A percentile compares a stretch with the other conserved stretches of the same genome.
phyloP scores from a whole-genome alignment of 2,797 vertebrate genomes.

The Borostomias antarcticus region DNA sequence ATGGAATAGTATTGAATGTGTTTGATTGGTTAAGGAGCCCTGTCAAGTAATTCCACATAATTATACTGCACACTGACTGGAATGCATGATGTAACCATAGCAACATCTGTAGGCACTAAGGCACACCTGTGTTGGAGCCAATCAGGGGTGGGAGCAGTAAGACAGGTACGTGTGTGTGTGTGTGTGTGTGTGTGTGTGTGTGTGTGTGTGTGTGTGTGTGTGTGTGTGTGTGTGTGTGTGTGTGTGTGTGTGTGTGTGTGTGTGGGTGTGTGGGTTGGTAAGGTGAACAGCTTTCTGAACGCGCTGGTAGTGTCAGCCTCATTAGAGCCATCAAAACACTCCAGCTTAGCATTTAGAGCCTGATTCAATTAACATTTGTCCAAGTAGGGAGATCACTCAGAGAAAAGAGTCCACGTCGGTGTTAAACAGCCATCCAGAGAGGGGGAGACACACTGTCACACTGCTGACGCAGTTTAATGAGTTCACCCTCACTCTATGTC shows the following conservation, averaged over 20 bases:
- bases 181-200: constrained; percentile 15
- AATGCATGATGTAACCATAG: constrained; percentile 69
- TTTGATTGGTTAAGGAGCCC: constrained; percentile 46
- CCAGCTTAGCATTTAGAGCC: constrained; percentile 40
- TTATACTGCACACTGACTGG: constrained; percentile 61
- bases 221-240: constrained; percentile 21
- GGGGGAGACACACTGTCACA: constrained; percentile 12
- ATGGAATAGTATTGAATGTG: constrained; percentile 33
- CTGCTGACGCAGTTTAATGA: constrained; percentile 7
- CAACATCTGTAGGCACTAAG: constrained; percentile 56
- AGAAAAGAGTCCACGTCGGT: constrained; percentile 10
- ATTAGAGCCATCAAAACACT: constrained; percentile 59
- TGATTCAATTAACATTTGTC: constrained; percentile 64
- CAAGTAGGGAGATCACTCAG: constrained; percentile 34
- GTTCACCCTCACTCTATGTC: background rate
- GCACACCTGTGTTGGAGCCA: constrained; percentile 59
- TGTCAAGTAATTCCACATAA: constrained; percentile 58
- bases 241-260: constrained; percentile 25
- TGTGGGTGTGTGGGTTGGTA: constrained; percentile 8
- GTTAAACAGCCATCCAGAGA: constrained; percentile 22
- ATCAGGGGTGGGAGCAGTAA: constrained; percentile 27
- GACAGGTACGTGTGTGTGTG: constrained; percentile 7
- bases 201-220: constrained; percentile 13
- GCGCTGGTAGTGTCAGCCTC: constrained; percentile 47
- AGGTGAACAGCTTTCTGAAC: constrained; percentile 37